These are phyloP conservation scores for Phataginus tricuspis DNA, from an alignment of 2,797 vertebrate genomes.

Conservation along the genomic window DNA sequence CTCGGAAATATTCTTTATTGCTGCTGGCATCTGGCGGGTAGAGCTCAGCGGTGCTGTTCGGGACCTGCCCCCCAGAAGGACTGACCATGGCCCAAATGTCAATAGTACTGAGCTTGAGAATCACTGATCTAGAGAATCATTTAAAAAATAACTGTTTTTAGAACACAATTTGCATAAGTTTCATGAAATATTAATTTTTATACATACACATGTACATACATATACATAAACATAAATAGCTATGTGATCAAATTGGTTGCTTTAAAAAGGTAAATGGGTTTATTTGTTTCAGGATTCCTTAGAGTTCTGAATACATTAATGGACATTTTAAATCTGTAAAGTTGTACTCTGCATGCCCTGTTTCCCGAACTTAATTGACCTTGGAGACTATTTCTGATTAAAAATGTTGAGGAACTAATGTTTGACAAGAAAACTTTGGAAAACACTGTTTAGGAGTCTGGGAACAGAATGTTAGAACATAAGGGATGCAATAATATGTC, in stretches of 20 bases:
- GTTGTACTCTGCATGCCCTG: neutral
- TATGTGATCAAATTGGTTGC: neutral
- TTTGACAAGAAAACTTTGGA: neutral
- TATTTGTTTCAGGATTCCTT: neutral
- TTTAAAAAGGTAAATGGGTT: neutral
- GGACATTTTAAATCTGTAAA: neutral
- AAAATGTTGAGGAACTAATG: neutral
- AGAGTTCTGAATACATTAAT: neutral
- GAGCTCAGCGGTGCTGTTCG: neutral
- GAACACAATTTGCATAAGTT: neutral
- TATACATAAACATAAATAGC: neutral
- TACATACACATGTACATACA: neutral
- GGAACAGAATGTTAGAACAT: neutral
- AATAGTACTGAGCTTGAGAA: neutral
- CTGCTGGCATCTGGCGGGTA: neutral
- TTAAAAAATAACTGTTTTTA: neutral
- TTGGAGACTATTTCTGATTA: conserved; percentile 8
- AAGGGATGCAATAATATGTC: neutral
- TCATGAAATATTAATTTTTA: neutral
- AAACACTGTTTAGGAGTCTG: neutral
- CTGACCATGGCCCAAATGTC: neutral
- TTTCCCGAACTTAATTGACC: conserved; percentile 32
- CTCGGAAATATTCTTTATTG: neutral
- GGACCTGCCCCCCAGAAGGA: neutral
- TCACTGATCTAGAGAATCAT: neutral